Evolutionary conservation across 2,888 invertebrate species (phyloP), one percentile per base, ranked within the genome.

Genomic region (Odontothrips loti): DNA sequence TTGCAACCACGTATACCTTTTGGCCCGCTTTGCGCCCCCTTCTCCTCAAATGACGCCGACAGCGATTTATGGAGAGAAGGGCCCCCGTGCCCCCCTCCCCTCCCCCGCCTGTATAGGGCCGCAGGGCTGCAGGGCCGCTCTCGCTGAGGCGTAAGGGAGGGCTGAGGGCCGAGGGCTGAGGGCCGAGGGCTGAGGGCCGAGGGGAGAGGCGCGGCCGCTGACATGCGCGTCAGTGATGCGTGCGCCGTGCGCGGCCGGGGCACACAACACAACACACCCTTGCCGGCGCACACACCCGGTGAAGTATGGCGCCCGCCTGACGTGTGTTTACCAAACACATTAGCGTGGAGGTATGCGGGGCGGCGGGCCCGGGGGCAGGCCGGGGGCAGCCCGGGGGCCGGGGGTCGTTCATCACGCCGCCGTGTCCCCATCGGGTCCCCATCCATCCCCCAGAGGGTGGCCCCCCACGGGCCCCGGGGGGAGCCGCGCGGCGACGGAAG

Each of bases 261-360:
- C 68, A 68, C 68, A 68, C 68, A n/a, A 23, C 68, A n/a, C 68
- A 68, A 68, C 68, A 68, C 68, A 68, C 68, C 20, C 68, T 58
- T 2, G 51, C 51, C 20, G 51, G 58, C 20, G 58, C 23, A 75
- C 68, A 75, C 27, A 27, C 34, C 34, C 68, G 23, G 68, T 75
- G 68, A 75, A 75, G 68, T 27, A 75, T 75, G 68, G 68, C 68
- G 68, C 23, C 68, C 10, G 34, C 34, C 68, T 27, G 68, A 75
- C 68, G 68, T 75, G 68, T 75, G 68, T 75, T 75, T 75, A 75
- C 68, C 27, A 75, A 75, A 75, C 68, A 75, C 68, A 75, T 75
- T 75, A 75, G 68, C 23, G 23, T 27, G 68, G 23, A n/a, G 68
- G 68, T 75, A 75, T 75, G 68, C 68, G 23, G n/a, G n/a, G n/a